phyloP scores from a whole-genome alignment of 2,113 vertebrate genomes.

The Xenus cinereus region DNA sequence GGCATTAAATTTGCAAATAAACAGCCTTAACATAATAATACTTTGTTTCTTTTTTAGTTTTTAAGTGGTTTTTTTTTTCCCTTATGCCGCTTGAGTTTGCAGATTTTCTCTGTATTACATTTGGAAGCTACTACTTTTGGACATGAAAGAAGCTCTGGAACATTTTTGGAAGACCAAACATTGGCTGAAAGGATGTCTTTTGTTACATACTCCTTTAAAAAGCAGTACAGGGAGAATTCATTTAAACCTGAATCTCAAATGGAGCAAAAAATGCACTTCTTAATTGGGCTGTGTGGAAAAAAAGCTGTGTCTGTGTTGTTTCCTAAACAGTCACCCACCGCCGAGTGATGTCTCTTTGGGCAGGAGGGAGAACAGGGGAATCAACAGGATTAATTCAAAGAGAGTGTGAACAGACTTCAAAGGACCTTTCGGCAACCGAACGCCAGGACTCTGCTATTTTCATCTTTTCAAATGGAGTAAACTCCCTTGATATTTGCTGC shows the following conservation, averaged over 20 bases:
- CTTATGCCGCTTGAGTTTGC: background rate
- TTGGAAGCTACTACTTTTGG: background rate
- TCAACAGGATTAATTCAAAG: background rate
- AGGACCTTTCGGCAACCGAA: background rate
- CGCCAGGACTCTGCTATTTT: background rate
- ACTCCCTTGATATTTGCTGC: background rate
- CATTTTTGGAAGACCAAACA: background rate
- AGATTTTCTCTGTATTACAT: background rate
- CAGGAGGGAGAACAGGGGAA: background rate
- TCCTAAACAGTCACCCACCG: background rate
- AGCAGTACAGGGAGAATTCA: background rate
- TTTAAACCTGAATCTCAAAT: background rate
- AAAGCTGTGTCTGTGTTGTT: background rate
- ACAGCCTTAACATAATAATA: background rate
- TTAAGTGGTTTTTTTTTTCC: background rate
- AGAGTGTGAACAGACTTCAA: background rate
- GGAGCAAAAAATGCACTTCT: background rate
- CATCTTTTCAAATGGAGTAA: background rate
- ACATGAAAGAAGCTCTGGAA: background rate
- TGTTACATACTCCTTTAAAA: background rate
- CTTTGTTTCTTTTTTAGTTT: background rate
- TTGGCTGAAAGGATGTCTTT: slow-evolving; percentile 24
- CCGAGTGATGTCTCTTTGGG: background rate
- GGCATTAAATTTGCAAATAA: background rate
- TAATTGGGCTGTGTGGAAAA: background rate